Base-by-base conservation (phyloP, 2,888 invertebrate species). In the Coenonympha glycerion region DNA sequence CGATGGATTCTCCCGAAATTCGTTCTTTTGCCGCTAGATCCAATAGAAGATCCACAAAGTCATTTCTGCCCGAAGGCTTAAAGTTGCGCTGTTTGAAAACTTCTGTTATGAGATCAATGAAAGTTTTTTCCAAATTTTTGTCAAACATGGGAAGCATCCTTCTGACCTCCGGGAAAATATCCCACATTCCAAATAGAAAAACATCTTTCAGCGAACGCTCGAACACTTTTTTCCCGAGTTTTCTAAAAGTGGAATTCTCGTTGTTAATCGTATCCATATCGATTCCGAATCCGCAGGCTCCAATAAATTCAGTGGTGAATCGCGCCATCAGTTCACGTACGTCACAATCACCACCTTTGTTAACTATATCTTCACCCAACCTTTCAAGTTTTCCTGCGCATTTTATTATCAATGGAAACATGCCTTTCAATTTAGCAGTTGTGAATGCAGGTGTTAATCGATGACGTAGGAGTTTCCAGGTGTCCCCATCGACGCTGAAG, bases 381-480 rank as follows among this genome's bases (percentile, higher is more conserved):
- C 13, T 11, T 9, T 53, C 26, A n/a, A 82, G 56, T 52, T 76
- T 80, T 45, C 77, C 72, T 0, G 84, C 73, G 44, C 81, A 75
- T 8, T 71, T 65, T 15, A 77, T 66, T 1, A 84, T 64, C 13
- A 83, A 60, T 3, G 82, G 82, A 45, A 79, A 84, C 82, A 84
- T 84, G 2, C 63, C 69, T 51, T 74, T 77, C 19, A 84, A 57
- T 49, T 82, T 81, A 2, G 73, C 72, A 0, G 71, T 76, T 0
- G 81, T 82, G 47, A 84, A 84, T 0, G 80, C 71, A 0, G 79
- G 66, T 8, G 83, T 79, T n/a, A 83, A 42, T 5, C 75, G 68
- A 49, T 82, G 76, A 1, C 84, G 67, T 6, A 79, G 46, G 8
- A 82, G 59, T 53, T 71, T 80, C 84, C 85, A 84, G 2, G 47